Conservation (phyloP, 2,113 vertebrate species). For the Elgaria multicarinata region DNA sequence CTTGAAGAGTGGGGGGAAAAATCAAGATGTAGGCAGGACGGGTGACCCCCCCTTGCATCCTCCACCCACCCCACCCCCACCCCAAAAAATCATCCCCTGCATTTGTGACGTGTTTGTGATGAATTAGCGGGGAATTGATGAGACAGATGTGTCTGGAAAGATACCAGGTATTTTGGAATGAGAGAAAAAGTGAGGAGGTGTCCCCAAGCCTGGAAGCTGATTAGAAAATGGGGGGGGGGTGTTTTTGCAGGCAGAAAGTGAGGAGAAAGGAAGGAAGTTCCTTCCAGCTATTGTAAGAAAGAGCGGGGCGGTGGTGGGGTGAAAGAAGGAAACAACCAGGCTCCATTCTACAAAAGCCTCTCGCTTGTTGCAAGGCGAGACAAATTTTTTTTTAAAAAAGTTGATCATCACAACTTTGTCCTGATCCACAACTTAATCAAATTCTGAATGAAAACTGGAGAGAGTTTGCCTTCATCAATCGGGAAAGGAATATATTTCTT, state of each 20-base stretch:
- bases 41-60: too few relatives aligned
- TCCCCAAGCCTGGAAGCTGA: background rate
- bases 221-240: background rate
- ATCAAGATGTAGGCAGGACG: too few relatives aligned
- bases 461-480: too few relatives aligned
- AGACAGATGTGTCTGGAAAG: background rate
- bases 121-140: background rate
- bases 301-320: rapidly evolving
- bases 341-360: background rate
- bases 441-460: too few relatives aligned
- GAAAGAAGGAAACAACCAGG: too few relatives aligned
- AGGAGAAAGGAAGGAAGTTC: background rate
- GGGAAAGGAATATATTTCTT: too few relatives aligned
- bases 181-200: background rate
- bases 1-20: too few relatives aligned
- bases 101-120: background rate
- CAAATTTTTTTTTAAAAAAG: background rate
- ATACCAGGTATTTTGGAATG: background rate
- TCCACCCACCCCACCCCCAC: too few relatives aligned
- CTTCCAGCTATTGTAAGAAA: background rate
- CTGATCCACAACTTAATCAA: background rate
- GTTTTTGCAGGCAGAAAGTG: background rate
- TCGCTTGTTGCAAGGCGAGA: background rate
- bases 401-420: background rate
- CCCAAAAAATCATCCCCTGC: too few relatives aligned